Conservation (phyloP, 30 jellyfish, hydroid and myxozoan species). For the Phacellophora camtschatica region DNA sequence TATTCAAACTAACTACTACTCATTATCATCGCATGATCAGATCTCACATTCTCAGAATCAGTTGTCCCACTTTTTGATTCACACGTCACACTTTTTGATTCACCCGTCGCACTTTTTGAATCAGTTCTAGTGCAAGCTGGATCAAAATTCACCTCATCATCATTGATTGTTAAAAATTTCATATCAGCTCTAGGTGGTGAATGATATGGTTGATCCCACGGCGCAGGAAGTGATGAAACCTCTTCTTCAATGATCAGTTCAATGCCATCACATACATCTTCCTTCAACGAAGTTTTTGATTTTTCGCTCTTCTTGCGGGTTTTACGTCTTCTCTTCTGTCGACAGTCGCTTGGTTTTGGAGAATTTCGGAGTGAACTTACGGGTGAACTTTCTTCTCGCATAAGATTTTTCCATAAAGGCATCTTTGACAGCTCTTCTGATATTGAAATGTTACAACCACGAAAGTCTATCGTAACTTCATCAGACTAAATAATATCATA, state of each 20-base stretch:
- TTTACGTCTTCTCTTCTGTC: conserved; percentile 49
- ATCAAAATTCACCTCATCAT: conserved; percentile 74
- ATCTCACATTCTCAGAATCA: too few species aligned
- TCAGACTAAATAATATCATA: conserved; percentile 63
- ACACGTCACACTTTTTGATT: conserved; percentile 36
- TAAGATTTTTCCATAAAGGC: conserved; percentile 92
- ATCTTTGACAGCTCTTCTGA: conserved; percentile 89
- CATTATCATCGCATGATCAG: too few species aligned
- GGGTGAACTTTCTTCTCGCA: conserved; percentile 68
- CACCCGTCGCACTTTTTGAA: conserved; percentile 56
- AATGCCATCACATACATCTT: background rate
- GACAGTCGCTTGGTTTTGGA: conserved; percentile 27
- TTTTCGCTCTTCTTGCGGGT: conserved; percentile 28
- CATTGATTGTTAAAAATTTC: conserved; percentile 54
- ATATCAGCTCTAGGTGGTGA: conserved; percentile 94
- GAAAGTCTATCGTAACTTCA: conserved; percentile 49
- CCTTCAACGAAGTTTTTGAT: conserved; percentile 7
- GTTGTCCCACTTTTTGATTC: conserved; percentile 34
- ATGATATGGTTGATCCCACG: conserved; percentile 91
- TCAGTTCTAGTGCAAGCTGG: conserved; percentile 93
- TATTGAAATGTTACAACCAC: conserved; percentile 49
- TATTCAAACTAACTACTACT: too few species aligned
- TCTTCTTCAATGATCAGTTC: background rate
- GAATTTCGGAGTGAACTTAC: conserved; percentile 23
- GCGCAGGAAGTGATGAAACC: conserved; percentile 76